These are phyloP conservation scores for Nomada ferruginata DNA, from an alignment of 2,888 invertebrate genomes.

Conservation along the genomic window DNA sequence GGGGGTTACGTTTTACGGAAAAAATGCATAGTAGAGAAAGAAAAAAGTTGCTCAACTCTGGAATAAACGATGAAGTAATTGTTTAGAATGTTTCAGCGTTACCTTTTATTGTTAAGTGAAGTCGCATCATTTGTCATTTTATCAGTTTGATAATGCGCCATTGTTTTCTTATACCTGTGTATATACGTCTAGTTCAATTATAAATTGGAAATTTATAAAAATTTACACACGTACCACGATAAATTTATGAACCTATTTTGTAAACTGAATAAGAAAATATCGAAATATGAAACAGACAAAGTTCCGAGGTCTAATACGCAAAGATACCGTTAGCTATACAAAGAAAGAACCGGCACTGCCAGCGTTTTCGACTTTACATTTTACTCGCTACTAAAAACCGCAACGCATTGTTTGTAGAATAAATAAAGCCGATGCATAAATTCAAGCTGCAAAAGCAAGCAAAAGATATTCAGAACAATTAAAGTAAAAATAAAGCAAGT, in stretches of 20 bases:
- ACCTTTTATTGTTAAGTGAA: neutral
- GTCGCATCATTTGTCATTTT: neutral
- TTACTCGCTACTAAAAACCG: too few relatives aligned
- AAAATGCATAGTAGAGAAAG: neutral
- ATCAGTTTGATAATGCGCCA: conserved; percentile 17
- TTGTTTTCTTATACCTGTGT: neutral
- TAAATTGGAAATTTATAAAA: neutral
- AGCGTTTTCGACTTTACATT: too few relatives aligned
- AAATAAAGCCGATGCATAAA: too few relatives aligned
- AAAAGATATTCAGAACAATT: too few relatives aligned
- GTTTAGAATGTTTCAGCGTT: neutral
- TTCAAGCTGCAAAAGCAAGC: too few relatives aligned
- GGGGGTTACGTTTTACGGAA: neutral
- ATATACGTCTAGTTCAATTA: neutral
- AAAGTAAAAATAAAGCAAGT: too few relatives aligned
- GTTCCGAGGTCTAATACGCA: neutral
- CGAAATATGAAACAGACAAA: neutral
- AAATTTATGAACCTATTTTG: neutral
- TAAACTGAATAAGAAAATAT: conserved; percentile 4
- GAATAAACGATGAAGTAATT: neutral
- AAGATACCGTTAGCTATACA: neutral
- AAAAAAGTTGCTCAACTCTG: neutral
- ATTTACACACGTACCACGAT: neutral
- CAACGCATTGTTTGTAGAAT: neutral
- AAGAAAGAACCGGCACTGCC: neutral